phyloP scores from a whole-genome alignment of 2,888 invertebrate species.

The Sicus ferrugineus region DNA sequence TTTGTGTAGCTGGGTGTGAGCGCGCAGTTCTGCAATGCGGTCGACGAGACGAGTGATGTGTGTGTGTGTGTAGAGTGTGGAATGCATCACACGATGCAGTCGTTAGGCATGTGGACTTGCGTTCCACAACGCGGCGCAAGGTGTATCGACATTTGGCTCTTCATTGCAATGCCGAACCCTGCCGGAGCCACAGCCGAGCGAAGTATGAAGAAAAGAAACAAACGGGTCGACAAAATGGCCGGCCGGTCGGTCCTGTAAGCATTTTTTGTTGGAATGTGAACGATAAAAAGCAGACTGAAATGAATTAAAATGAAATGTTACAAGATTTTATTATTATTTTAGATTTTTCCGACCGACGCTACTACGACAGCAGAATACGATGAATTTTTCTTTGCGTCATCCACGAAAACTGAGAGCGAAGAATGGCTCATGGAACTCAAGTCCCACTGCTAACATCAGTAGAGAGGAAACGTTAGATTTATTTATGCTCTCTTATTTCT shows the following conservation, averaged over 20 bases:
- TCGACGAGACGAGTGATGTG: neutral
- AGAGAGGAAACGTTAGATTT: too few species aligned
- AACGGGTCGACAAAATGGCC: constrained; percentile 21
- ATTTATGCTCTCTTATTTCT: too few species aligned
- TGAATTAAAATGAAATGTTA: too few species aligned
- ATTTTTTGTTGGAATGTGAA: too few species aligned
- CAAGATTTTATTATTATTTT: too few species aligned
- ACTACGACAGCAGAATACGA: too few species aligned
- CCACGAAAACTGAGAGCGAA: too few species aligned
- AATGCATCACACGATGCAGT: constrained; percentile 10
- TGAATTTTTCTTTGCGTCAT: too few species aligned
- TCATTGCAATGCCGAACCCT: constrained; percentile 1
- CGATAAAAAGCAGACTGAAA: neutral
- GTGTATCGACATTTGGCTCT: constrained; percentile 14
- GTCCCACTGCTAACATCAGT: too few species aligned
- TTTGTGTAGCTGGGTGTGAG: neutral
- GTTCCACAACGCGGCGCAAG: constrained; percentile 6
- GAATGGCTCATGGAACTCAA: too few species aligned
- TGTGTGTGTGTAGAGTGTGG: constrained; percentile 11
- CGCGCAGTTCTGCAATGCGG: neutral
- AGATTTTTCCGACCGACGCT: too few species aligned
- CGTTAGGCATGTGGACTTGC: neutral
- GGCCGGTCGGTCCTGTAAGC: too few species aligned
- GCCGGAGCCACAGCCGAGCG: constrained; percentile 1
- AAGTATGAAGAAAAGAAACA: neutral